Evolutionary conservation across 2,797 vertebrate species (phyloP).

Genomic region (Pogoniulus pusillus): DNA sequence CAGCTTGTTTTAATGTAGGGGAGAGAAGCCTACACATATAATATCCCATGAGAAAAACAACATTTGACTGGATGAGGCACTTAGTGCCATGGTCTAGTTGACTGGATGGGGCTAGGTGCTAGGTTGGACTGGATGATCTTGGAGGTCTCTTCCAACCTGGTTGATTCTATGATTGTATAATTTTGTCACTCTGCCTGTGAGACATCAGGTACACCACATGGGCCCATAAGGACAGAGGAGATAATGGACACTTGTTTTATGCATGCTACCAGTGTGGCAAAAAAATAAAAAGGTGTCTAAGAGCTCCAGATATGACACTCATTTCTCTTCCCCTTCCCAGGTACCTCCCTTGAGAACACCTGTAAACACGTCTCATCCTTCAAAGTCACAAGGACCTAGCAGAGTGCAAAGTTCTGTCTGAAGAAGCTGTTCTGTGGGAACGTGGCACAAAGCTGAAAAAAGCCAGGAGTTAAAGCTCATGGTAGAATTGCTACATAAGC

Average conservation of each 20-base stretch:
- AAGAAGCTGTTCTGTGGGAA: neutral
- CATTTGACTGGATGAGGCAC: no score
- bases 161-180: no score
- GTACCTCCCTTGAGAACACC: neutral
- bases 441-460: neutral
- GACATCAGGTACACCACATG: neutral
- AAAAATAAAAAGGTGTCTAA: neutral
- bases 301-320: neutral
- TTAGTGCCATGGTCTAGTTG: no score
- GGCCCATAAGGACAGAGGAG: neutral
- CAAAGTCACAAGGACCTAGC: neutral
- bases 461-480: neutral
- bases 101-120: no score
- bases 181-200: neutral
- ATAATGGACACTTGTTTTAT: neutral
- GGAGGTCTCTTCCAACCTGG: no score
- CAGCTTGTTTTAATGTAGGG: neutral
- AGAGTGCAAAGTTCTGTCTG: neutral
- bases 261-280: neutral
- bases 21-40: neutral
- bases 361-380: neutral
- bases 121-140: no score
- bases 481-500: neutral
- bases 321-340: neutral
- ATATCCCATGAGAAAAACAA: fast-evolving